Conservation (phyloP, 1,140 invertebrate species). For the Musca domestica region DNA sequence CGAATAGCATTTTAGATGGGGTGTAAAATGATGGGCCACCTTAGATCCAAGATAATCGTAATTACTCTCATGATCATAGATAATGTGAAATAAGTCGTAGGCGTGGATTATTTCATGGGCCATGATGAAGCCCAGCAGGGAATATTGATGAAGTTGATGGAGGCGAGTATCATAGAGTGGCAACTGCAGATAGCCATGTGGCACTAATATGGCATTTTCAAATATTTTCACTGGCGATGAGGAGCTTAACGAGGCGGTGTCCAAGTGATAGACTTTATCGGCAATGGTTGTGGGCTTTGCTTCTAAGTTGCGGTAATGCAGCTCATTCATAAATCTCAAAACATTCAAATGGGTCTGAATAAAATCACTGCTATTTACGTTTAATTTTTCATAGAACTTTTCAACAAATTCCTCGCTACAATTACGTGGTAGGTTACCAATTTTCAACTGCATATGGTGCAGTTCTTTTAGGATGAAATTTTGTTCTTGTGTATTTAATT, state of each 20-base stretch:
- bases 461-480: conserved; percentile 33
- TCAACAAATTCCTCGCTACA: conserved; percentile 23
- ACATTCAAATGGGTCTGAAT: conserved; percentile 36
- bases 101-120: conserved; percentile 41
- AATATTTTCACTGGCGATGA: conserved; percentile 39
- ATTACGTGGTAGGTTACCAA: conserved; percentile 34
- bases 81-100: conserved; percentile 38
- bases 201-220: conserved; percentile 35
- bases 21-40: conserved; percentile 31
- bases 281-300: conserved; percentile 16
- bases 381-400: conserved; percentile 29
- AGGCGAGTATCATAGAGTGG: conserved; percentile 33
- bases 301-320: conserved; percentile 22
- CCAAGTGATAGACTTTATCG: conserved; percentile 30
- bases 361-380: conserved; percentile 27
- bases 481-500: conserved; percentile 25
- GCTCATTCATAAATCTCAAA: conserved; percentile 26
- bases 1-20: conserved; percentile 30
- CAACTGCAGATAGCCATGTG: conserved; percentile 36
- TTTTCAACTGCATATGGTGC: conserved; percentile 31
- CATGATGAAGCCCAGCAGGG: conserved; percentile 37
- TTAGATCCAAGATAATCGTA: conserved; percentile 31
- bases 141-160: conserved; percentile 30
- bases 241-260: conserved; percentile 28
- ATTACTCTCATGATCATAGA: conserved; percentile 35